Evolutionary conservation across 1,140 invertebrate genomes (phyloP).

Genomic region (Aphelinus certus): DNA sequence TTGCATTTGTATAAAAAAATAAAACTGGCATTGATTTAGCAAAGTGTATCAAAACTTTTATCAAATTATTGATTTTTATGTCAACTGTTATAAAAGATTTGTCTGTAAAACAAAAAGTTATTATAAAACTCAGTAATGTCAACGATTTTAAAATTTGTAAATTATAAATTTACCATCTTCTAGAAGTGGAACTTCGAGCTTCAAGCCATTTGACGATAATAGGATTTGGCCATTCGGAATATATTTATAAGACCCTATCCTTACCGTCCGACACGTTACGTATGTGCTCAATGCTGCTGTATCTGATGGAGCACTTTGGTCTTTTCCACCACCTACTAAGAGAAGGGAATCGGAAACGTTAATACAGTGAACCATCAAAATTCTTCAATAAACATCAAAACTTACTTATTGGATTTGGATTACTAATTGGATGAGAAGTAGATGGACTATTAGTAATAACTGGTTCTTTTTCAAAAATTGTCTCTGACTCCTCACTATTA

Average conservation of each 20-base stretch:
- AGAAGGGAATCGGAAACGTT: slow-evolving; percentile 24
- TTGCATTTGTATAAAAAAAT: slow-evolving; percentile 78
- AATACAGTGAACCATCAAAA: not conserved
- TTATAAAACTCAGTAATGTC: slow-evolving; percentile 1
- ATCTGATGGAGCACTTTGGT: slow-evolving; percentile 41
- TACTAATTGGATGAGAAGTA: slow-evolving; percentile 1
- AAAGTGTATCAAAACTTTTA: slow-evolving; percentile 80
- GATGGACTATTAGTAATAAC: slow-evolving; percentile 56
- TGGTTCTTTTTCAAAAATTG: slow-evolving; percentile 65
- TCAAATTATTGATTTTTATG: slow-evolving; percentile 73
- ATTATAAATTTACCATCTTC: slow-evolving; percentile 66
- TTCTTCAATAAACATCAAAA: not conserved
- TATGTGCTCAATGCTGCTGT: slow-evolving; percentile 56
- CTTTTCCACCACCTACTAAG: slow-evolving; percentile 62
- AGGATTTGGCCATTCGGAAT: slow-evolving; percentile 73
- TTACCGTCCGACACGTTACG: slow-evolving; percentile 76
- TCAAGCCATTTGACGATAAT: slow-evolving; percentile 73
- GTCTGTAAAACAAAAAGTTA: slow-evolving; percentile 49
- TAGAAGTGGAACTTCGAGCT: slow-evolving; percentile 73
- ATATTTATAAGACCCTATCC: slow-evolving; percentile 83
- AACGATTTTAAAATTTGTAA: slow-evolving; percentile 15
- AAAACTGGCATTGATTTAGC: slow-evolving; percentile 77
- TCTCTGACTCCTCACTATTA: slow-evolving; percentile 48
- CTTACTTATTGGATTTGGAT: slow-evolving; percentile 14
- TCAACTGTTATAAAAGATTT: slow-evolving; percentile 67